Percentiles rank a stretch among this genome's conserved stretches.
phyloP scores from a whole-genome alignment of 2,888 invertebrate species.

The Drosophila ezoana region DNA sequence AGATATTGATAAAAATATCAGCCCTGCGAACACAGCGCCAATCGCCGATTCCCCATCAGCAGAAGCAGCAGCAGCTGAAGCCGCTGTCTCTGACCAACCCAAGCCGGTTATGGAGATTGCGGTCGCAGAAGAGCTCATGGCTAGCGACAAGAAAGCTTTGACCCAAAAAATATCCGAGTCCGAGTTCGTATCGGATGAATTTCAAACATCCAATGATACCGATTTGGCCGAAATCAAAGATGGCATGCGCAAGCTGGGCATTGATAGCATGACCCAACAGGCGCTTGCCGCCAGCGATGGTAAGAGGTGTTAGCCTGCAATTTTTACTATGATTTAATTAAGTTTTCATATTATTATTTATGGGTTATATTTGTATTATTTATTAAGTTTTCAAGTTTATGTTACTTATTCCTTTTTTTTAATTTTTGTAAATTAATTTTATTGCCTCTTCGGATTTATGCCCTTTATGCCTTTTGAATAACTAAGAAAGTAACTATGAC shows the following conservation, averaged over 20 bases:
- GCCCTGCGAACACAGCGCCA: conserved; percentile 24
- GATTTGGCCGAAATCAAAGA: conserved; percentile 91
- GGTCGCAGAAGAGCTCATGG: conserved; percentile 19
- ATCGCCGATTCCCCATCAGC: conserved; percentile 22
- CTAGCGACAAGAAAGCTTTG: conserved; percentile 20
- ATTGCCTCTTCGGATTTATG: conserved; percentile 6
- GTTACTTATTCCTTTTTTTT: conserved; percentile 2
- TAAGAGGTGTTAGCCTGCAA: conserved; percentile 74
- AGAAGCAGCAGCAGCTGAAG: conserved; percentile 27
- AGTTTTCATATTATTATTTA: conserved; percentile 25
- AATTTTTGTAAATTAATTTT: conserved; percentile 6
- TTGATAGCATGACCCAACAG: conserved; percentile 86
- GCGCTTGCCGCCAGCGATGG: conserved; percentile 85
- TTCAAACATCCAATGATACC: conserved; percentile 86
- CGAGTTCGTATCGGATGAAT: conserved; percentile 92
- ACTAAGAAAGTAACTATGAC: neutral
- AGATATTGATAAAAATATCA: conserved; percentile 32
- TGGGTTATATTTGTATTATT: conserved; percentile 15
- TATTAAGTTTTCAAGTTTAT: conserved; percentile 1
- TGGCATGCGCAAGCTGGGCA: conserved; percentile 90
- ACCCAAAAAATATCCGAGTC: conserved; percentile 85
- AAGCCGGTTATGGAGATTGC: conserved; percentile 45
- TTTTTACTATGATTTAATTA: conserved; percentile 39
- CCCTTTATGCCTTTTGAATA: neutral
- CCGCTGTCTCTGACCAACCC: conserved; percentile 61